phyloP scores from a whole-genome alignment of 1,140 invertebrate genomes.

The Drosophila busckii region DNA sequence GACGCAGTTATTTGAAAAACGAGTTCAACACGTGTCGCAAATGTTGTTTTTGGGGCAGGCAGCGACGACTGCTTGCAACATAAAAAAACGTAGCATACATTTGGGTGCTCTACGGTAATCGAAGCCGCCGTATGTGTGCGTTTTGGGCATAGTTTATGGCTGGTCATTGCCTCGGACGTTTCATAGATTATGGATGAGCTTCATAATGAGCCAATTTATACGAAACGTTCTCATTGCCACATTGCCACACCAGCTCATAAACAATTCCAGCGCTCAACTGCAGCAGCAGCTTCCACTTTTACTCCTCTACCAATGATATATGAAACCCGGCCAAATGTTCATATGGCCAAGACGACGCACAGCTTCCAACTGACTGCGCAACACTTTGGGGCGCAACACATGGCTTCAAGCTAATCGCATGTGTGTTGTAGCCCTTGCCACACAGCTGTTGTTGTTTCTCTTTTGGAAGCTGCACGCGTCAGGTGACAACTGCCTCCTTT shows the following conservation, averaged over 20 bases:
- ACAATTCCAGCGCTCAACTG: constrained; percentile 51
- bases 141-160: constrained; percentile 58
- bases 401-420: constrained; percentile 44
- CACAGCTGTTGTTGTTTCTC: constrained; percentile 55
- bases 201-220: constrained; percentile 77
- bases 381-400: constrained; percentile 61
- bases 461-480: constrained; percentile 48
- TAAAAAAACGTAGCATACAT: constrained; percentile 35
- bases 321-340: constrained; percentile 65
- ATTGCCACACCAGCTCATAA: constrained; percentile 46
- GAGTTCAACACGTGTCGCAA: constrained; percentile 75
- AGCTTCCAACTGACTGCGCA: constrained; percentile 74
- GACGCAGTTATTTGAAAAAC: constrained; percentile 62
- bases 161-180: constrained; percentile 38
- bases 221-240: constrained; percentile 51
- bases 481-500: constrained; percentile 56
- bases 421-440: constrained; percentile 19
- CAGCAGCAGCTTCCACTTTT: constrained; percentile 32
- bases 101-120: constrained; percentile 44
- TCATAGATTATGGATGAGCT: constrained; percentile 76
- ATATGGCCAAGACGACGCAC: constrained; percentile 59
- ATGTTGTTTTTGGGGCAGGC: no score
- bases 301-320: constrained; percentile 59
- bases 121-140: constrained; percentile 53
- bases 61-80: no score